These are phyloP conservation scores for Spodoptera picta DNA, from an alignment of 2,888 invertebrate genomes.

Conservation along the genomic window DNA sequence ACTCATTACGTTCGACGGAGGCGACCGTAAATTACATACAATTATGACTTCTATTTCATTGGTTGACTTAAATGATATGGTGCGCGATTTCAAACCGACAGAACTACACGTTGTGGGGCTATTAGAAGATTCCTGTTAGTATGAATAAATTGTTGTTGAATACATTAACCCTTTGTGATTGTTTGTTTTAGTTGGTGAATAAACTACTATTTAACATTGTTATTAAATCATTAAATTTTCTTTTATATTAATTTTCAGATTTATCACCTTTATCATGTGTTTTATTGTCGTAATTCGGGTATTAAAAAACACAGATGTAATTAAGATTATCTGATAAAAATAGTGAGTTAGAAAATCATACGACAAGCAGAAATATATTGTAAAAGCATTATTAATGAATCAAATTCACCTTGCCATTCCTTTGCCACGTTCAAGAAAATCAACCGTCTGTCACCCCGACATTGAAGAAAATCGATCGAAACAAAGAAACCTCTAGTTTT, in stretches of 20 bases:
- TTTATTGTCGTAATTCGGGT: too few relatives aligned
- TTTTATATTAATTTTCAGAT: too few relatives aligned
- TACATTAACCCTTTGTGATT: constrained; percentile 16
- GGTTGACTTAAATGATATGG: constrained; percentile 30
- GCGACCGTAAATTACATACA: constrained; percentile 41
- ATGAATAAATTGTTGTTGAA: constrained; percentile 38
- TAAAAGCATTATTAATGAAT: too few relatives aligned
- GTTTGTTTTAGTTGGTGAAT: too few relatives aligned
- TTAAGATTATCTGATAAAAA: too few relatives aligned
- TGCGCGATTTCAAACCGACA: constrained; percentile 35
- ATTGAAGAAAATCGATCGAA: constrained; percentile 15
- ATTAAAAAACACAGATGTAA: too few relatives aligned
- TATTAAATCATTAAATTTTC: too few relatives aligned
- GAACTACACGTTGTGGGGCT: constrained; percentile 13
- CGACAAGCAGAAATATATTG: too few relatives aligned
- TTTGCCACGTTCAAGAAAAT: background rate
- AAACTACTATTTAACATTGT: too few relatives aligned
- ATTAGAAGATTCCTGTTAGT: constrained; percentile 37
- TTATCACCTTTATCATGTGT: too few relatives aligned
- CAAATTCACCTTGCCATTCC: too few relatives aligned
- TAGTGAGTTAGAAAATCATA: too few relatives aligned
- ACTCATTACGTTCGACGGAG: constrained; percentile 34
- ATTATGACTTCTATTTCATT: constrained; percentile 45
- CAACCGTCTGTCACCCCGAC: background rate
- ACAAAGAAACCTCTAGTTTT: background rate